phyloP scores from a whole-genome alignment of 2,113 vertebrate genomes.

The Heptranchias perlo region DNA sequence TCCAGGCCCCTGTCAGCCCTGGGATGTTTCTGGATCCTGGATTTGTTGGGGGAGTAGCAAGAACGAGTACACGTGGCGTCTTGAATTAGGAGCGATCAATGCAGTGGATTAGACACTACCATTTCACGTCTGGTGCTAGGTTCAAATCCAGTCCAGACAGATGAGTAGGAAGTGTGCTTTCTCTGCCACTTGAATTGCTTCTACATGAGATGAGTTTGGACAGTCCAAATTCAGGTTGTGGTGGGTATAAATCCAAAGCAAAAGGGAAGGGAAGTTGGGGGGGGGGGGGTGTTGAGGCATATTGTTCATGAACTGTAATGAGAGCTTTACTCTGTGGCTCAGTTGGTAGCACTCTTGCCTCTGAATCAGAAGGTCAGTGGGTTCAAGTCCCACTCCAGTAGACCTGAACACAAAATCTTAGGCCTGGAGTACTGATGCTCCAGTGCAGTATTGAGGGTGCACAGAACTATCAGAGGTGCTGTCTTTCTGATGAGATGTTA shows the following conservation, averaged over 20 bases:
- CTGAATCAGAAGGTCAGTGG: background rate
- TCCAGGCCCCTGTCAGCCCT: background rate
- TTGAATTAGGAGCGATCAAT: background rate
- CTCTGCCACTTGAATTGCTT: background rate
- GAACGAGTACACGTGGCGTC: background rate
- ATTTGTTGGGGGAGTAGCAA: background rate
- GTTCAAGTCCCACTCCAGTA: background rate
- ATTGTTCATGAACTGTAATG: background rate
- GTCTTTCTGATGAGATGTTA: background rate
- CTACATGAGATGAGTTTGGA: background rate
- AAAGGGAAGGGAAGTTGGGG: background rate
- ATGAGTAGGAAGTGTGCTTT: background rate
- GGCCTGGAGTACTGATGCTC: background rate
- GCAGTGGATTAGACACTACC: background rate
- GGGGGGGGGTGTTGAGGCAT: background rate
- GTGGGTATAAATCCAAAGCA: background rate
- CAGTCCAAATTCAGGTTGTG: background rate
- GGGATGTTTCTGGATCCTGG: background rate
- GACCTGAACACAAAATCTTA: background rate
- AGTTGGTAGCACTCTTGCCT: background rate
- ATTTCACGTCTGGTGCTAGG: background rate
- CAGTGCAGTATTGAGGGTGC: background rate
- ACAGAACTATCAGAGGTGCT: background rate
- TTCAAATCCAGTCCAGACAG: background rate
- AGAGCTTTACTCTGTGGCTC: no score